phyloP scores from a whole-genome alignment of 2,888 invertebrate genomes.

The Pollenia angustigena region DNA sequence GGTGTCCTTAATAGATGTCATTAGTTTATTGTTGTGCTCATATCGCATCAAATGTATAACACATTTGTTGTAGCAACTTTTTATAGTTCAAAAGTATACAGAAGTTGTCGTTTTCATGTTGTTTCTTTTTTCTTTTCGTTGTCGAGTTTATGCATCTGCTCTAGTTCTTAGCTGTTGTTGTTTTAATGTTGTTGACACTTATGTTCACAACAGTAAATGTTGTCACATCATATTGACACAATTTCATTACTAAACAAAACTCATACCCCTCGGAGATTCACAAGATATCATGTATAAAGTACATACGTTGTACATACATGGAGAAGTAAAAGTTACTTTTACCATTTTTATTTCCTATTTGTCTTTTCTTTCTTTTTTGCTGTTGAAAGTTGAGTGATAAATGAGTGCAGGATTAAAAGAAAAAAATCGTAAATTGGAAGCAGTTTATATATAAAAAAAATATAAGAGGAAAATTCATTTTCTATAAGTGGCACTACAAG shows the following conservation, averaged over 20 bases:
- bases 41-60: too few relatives aligned
- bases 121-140: background rate
- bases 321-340: slow-evolving; percentile 54
- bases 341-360: slow-evolving; percentile 34
- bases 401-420: slow-evolving; percentile 65
- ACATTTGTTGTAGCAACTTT: slow-evolving; percentile 54
- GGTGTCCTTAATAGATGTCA: slow-evolving; percentile 66
- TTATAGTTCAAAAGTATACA: slow-evolving; percentile 37
- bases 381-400: slow-evolving; percentile 65
- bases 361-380: slow-evolving; percentile 36
- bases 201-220: slow-evolving; percentile 67
- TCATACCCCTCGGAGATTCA: background rate
- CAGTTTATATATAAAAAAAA: slow-evolving; percentile 10
- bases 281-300: background rate
- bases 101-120: slow-evolving; percentile 39
- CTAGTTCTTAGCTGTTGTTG: slow-evolving; percentile 39
- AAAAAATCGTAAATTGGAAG: slow-evolving; percentile 38
- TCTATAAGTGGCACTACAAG: slow-evolving; percentile 15
- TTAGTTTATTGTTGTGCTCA: slow-evolving; percentile 52
- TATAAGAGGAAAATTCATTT: slow-evolving; percentile 24
- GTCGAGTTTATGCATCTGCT: slow-evolving; percentile 1
- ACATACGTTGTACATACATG: background rate
- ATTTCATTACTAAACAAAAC: slow-evolving; percentile 64
- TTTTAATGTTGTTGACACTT: slow-evolving; percentile 69
- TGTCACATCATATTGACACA: slow-evolving; percentile 72